Percentiles rank a stretch among this genome's conserved stretches.
These are phyloP conservation scores for Dipodomys ordii DNA, from an alignment of 2,113 vertebrate species.

Conservation along the genomic window DNA sequence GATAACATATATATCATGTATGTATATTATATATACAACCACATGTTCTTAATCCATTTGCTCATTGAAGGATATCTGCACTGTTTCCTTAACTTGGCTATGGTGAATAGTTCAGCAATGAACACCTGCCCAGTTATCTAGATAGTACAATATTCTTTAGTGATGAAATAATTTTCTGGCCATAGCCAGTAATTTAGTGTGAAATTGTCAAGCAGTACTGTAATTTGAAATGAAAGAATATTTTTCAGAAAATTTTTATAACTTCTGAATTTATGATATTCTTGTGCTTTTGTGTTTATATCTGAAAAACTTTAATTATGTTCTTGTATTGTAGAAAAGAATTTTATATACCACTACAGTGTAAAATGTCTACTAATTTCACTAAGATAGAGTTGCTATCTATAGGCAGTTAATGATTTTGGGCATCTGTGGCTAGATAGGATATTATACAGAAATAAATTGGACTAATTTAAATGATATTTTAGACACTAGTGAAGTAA, in stretches of 20 bases:
- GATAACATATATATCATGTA: too few relatives aligned
- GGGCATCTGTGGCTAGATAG: neutral
- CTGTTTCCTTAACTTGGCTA: too few relatives aligned
- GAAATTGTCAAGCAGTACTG: neutral
- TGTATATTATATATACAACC: too few relatives aligned
- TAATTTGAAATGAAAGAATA: conserved; percentile 32
- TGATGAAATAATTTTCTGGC: conserved; percentile 10
- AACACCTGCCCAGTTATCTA: neutral
- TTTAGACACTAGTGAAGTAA: neutral
- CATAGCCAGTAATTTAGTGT: neutral
- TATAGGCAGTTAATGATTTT: neutral
- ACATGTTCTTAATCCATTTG: too few relatives aligned
- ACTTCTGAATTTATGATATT: neutral
- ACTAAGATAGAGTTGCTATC: neutral
- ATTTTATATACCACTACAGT: neutral
- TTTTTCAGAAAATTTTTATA: neutral
- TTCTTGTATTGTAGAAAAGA: neutral
- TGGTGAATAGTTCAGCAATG: too few relatives aligned
- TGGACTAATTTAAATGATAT: neutral
- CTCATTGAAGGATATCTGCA: too few relatives aligned
- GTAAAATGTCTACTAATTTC: conserved; percentile 3
- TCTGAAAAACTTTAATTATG: neutral
- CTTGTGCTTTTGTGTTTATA: neutral
- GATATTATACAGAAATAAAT: neutral
- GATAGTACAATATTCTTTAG: neutral